Base-by-base conservation (phyloP, 35 echinoderm and acorn worm species). In the Nesometra sesokonis region DNA sequence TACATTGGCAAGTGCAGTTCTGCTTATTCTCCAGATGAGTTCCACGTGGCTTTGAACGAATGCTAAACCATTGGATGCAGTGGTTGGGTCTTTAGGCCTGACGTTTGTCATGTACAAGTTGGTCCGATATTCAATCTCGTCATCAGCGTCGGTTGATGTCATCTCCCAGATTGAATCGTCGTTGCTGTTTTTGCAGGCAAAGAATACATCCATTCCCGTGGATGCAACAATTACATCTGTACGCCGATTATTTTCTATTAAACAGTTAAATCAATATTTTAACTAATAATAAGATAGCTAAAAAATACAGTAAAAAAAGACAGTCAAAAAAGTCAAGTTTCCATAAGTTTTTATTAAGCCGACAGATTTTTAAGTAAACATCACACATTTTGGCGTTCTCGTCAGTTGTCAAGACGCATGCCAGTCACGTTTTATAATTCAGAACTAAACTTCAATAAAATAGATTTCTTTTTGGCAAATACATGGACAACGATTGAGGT, bases 101-200 rank as follows among this genome's bases (percentile, higher is more conserved):
- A 95, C 89, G 80, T 95, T 95, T 37, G 90, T 95, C 34, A 90
- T 84, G 79, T 95, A 91, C 13, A 91, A 32, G 30, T 86, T 95
- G 9, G 93, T 91, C 23, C 90, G 34, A 77, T 95, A 95, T 31
- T 95, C 89, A 27, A 95, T 86, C 46, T 95, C 93, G 36, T 95
- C 93, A 27, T 82, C 77, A 33, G 32, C 85, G 27, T 32, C 46
- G 77, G 27, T 79, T 30, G 33, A 76, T 0, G 90, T 91, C 36
- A 86, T 32, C 0, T 76, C 36, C 90, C 90, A 91, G 21, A 91
- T 85, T 17, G 87, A 89, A 9, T 35, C 31, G 27, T 46, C 57
- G 33, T 86, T 85, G 4, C 87, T 91, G 77, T 95, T 85, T 34
- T 86, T 86, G 35, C 93, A 95, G 5, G 77, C 84, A 32, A 91